These are phyloP conservation scores for Heterodera filipjevi DNA, from an alignment of 2,888 invertebrate species.

Conservation along the genomic window DNA sequence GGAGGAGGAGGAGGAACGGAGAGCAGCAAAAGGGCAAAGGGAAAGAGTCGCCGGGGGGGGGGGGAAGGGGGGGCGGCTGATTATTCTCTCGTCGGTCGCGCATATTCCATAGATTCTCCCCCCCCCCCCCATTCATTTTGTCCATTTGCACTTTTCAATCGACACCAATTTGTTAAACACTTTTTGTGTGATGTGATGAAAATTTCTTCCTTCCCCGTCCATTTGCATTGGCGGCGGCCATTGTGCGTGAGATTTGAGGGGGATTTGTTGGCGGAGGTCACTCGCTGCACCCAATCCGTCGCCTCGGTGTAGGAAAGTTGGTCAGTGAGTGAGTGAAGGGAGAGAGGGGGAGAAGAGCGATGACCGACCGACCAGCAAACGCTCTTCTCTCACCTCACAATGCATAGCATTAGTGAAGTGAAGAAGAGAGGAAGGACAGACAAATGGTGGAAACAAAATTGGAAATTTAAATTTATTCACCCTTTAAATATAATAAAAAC, in stretches of 20 bases:
- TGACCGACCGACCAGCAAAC: background rate
- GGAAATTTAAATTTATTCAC: background rate
- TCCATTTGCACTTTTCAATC: background rate
- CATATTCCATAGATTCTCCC: background rate
- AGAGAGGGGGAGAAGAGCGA: too few relatives aligned
- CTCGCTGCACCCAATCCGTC: background rate
- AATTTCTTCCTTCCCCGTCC: too few relatives aligned
- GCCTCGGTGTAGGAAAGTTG: background rate
- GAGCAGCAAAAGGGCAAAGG: constrained; percentile 2
- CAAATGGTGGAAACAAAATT: too few relatives aligned
- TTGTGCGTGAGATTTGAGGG: background rate
- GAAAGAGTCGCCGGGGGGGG: background rate
- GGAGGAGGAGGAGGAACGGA: background rate
- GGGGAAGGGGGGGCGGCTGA: background rate
- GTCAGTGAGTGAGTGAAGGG: background rate
- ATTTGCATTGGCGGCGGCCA: background rate
- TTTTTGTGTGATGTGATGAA: background rate
- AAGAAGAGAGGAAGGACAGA: too few relatives aligned
- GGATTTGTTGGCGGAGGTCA: background rate
- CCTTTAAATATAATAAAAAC: constrained; percentile 7
- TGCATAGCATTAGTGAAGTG: too few relatives aligned
- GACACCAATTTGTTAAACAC: background rate
- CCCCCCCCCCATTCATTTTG: background rate
- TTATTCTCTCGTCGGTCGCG: background rate
- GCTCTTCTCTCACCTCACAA: background rate